A percentile compares a stretch with the other conserved stretches of the same genome.
These are phyloP conservation scores for Tachina lurida DNA, from an alignment of 2,888 invertebrate species.

Conservation along the genomic window DNA sequence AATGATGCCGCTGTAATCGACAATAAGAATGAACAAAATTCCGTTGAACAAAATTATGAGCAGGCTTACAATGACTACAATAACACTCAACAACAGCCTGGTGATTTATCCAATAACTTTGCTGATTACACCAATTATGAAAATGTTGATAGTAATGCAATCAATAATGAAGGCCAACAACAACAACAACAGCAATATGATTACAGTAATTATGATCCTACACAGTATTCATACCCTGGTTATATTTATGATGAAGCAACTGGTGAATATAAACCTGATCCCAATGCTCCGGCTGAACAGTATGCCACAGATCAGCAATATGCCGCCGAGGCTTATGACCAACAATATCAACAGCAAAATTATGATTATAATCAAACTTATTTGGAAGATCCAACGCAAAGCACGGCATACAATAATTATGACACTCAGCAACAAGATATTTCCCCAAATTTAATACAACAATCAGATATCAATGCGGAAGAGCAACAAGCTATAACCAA, in stretches of 20 bases:
- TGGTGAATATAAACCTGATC: conserved; percentile 79
- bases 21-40: conserved; percentile 3
- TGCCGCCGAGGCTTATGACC: conserved; percentile 56
- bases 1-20: background rate
- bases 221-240: conserved; percentile 80
- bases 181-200: conserved; percentile 76
- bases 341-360: conserved; percentile 63
- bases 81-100: conserved; percentile 4
- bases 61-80: conserved; percentile 74
- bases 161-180: conserved; percentile 70
- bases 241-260: conserved; percentile 81
- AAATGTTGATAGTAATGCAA: conserved; percentile 74
- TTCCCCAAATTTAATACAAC: background rate
- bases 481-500: conserved; percentile 1
- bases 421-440: conserved; percentile 39
- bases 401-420: conserved; percentile 39
- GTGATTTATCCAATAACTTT: background rate
- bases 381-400: conserved; percentile 39
- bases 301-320: conserved; percentile 69
- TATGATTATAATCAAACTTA: conserved; percentile 66
- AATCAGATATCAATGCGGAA: conserved; percentile 8
- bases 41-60: conserved; percentile 69
- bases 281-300: conserved; percentile 67
- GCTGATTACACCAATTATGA: conserved; percentile 74
- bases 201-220: conserved; percentile 80